Evolutionary conservation across 2,113 vertebrate genomes (phyloP), one percentile per base, ranked within the genome.

Genomic region (Pteropus alecto): DNA sequence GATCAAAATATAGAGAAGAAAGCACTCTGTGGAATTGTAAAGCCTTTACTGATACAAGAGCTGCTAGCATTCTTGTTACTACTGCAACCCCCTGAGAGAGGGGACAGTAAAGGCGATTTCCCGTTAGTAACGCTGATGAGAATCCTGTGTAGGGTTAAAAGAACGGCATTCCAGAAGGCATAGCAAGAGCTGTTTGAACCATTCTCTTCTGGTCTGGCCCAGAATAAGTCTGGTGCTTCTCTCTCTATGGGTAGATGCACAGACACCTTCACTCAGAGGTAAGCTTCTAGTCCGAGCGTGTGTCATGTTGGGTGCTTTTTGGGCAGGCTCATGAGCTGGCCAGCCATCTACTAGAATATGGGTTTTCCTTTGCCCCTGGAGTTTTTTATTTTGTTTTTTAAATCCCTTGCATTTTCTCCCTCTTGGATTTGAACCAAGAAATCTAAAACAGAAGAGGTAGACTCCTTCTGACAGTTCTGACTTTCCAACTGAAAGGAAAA

Each of bases 401-500:
- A 89, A 18, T 11, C 79, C 67, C 35, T 94, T 78, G 43, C 46
- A 56, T 61, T 89, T 94, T 95, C 89, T 63, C 38, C 73, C 48
- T 71, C 76, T 95, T 95, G 84, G 48, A 79, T 70, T 90, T 65
- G 77, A 93, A 93, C 84, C 76, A 82, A 85, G 71, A 96, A 95
- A 82, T 92, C 87, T 78, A 91, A 96, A 81, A 60, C 90, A 56
- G 54, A 86, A 71, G 76, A 87, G 28, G 93, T 81, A 92, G 65
- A 94, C 76, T 87, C 63, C 67, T 91, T 88, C 79, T 94, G 93
- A 96, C 81, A 86, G 73, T 85, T 90, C 65, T 58, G 46, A 95
- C 93, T 97, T 92, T 88, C 30, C 61, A 82, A 33, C 95, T 85
- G 71, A 71, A 97, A 94, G 77, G 71, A 74, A 84, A 89, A 46